Conservation (phyloP, 2,888 invertebrate species). For the Cephus nigrinus region DNA sequence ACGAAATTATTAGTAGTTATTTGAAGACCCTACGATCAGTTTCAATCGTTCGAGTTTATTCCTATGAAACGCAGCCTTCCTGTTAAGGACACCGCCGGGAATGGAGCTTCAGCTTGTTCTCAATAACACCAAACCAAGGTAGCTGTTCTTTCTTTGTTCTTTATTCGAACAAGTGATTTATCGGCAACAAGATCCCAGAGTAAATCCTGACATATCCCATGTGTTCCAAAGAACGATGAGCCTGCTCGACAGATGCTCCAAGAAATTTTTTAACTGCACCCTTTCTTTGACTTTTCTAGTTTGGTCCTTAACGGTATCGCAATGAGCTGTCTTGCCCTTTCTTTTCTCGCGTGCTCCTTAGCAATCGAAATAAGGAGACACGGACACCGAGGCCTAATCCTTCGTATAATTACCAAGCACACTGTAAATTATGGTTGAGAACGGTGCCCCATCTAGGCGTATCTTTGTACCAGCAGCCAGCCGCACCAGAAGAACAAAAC, state of each 20-base stretch:
- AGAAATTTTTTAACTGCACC: background rate
- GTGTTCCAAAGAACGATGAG: background rate
- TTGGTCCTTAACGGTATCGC: background rate
- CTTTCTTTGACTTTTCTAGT: background rate
- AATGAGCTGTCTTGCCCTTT: background rate
- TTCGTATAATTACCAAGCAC: background rate
- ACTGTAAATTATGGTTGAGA: background rate
- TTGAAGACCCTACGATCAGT: background rate
- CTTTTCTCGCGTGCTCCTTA: background rate
- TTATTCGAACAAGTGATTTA: background rate
- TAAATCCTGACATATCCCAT: background rate
- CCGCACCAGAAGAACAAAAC: no score
- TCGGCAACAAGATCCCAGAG: background rate
- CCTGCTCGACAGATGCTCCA: background rate
- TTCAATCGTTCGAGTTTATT: background rate
- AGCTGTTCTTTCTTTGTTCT: background rate
- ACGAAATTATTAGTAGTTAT: conserved; percentile 20
- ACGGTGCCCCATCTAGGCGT: background rate
- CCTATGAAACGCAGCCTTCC: background rate
- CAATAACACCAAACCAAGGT: background rate
- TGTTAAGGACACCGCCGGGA: background rate
- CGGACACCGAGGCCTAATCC: background rate
- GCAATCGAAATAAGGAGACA: background rate
- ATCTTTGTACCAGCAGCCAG: background rate
- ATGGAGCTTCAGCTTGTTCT: background rate